Percentiles rank a stretch among this genome's conserved stretches.
Conservation (phyloP, 2,113 vertebrate genomes). For the Gymnarchus niloticus region DNA sequence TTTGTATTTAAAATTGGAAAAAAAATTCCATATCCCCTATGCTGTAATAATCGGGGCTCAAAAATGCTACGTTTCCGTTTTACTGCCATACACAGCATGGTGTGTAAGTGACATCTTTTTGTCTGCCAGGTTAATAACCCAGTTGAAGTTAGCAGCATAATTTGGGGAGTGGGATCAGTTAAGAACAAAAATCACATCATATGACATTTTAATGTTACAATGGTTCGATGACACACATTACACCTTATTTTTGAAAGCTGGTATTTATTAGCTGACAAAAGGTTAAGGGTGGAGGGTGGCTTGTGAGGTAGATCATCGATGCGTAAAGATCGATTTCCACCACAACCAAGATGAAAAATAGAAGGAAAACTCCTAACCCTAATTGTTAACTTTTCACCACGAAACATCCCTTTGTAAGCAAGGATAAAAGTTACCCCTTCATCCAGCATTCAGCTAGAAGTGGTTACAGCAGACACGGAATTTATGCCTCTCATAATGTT, state of each 20-base stretch:
- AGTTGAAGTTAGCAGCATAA: not conserved
- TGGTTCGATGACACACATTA: not conserved
- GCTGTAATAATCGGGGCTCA: not conserved
- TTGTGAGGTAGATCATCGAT: not conserved
- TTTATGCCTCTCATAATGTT: constrained; percentile 10
- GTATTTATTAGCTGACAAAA: not conserved
- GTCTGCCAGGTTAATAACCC: no score
- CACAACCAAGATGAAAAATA: not conserved
- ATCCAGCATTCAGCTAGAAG: not conserved
- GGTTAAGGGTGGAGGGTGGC: not conserved
- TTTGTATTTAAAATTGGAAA: not conserved
- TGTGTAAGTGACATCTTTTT: no score
- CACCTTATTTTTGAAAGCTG: not conserved
- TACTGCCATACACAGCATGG: no score
- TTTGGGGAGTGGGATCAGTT: not conserved
- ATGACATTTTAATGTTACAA: no score
- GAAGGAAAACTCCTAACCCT: not conserved
- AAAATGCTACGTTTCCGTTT: no score
- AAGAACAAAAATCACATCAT: not conserved
- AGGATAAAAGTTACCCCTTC: not conserved
- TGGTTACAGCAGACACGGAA: not conserved
- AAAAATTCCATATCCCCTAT: not conserved
- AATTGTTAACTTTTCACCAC: not conserved
- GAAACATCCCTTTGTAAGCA: not conserved
- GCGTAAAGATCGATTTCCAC: not conserved